Percentiles rank a stretch among this genome's conserved stretches.
These are phyloP conservation scores for Pongo abelii DNA, from an alignment of 2,113 vertebrate genomes.

Conservation along the genomic window DNA sequence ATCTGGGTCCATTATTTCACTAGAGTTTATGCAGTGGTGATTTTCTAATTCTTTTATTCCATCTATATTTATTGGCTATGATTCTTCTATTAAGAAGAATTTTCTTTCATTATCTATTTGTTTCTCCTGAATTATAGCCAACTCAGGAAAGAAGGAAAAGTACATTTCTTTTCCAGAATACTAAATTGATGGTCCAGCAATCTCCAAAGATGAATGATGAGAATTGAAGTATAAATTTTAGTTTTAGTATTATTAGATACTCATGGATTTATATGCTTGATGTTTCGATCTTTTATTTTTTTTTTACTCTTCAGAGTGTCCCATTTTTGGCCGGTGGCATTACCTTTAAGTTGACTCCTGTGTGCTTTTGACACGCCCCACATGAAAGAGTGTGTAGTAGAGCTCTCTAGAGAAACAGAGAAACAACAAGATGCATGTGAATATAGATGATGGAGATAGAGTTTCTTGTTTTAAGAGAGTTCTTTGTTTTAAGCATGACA, in stretches of 20 bases:
- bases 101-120: background rate
- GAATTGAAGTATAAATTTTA: background rate
- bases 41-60: background rate
- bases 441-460: background rate
- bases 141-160: background rate
- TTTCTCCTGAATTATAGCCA: background rate
- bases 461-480: background rate
- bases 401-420: background rate
- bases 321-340: background rate
- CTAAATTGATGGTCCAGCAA: background rate
- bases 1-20: background rate
- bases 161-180: background rate
- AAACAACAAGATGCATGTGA: background rate
- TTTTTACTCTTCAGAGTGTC: background rate
- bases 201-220: background rate
- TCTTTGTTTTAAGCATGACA: background rate
- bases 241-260: background rate
- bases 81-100: background rate
- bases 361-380: background rate
- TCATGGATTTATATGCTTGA: background rate
- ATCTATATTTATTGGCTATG: background rate
- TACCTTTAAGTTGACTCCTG: background rate
- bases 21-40: background rate
- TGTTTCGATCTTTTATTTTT: background rate
- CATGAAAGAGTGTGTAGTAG: background rate